Evolutionary conservation across 2,113 vertebrate species (phyloP).

Genomic region (Rutilus rutilus): DNA sequence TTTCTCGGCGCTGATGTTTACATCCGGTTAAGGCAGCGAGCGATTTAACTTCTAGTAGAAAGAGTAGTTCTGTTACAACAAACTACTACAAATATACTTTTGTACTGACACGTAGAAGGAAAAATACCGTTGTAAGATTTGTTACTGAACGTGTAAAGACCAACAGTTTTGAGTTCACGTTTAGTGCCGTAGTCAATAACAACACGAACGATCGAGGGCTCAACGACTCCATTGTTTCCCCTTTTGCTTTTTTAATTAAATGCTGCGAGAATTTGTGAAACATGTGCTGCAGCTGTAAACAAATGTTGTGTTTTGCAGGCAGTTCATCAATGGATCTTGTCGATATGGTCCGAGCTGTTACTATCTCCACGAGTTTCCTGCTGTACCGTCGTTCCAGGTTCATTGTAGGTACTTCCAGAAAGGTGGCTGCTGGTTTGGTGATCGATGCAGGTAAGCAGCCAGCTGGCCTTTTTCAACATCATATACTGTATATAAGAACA

Average conservation of each 20-base stretch:
- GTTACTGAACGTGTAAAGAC: neutral
- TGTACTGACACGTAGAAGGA: neutral
- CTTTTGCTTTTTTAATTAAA: neutral
- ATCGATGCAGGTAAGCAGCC: conserved; percentile 78
- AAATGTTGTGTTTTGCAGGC: conserved; percentile 69
- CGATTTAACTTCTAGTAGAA: neutral
- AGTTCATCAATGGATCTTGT: conserved; percentile 76
- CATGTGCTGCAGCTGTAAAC: neutral
- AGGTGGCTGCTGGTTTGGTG: conserved; percentile 83
- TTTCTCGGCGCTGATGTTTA: conserved; percentile 44
- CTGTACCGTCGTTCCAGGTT: conserved; percentile 61
- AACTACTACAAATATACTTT: neutral
- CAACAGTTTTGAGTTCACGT: neutral
- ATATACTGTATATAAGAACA: neutral
- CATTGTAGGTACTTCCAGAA: conserved; percentile 84
- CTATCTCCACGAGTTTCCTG: conserved; percentile 73
- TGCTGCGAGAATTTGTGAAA: neutral
- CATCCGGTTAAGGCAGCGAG: conserved; percentile 47
- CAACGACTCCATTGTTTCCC: neutral
- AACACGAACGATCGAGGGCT: neutral
- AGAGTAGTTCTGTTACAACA: neutral
- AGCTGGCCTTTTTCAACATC: neutral
- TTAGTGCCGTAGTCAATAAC: neutral
- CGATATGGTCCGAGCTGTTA: conserved; percentile 72
- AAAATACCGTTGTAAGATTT: neutral